phyloP scores from a whole-genome alignment of 1,140 invertebrate species.

The Nebria ingens region DNA sequence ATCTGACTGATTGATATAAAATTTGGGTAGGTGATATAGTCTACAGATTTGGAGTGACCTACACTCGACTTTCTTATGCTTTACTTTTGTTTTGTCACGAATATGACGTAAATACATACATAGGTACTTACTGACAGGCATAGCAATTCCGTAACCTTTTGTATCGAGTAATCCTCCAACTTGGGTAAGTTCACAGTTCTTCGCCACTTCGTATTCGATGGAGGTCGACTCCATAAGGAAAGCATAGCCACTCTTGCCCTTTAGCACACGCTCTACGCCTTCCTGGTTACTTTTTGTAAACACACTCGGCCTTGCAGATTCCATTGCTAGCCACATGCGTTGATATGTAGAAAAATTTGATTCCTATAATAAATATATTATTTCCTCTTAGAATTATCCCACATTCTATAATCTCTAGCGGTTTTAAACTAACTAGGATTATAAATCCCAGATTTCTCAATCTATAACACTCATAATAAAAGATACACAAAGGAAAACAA shows the following conservation, averaged over 20 bases:
- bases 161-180: slow-evolving; percentile 65
- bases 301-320: slow-evolving; percentile 65
- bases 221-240: slow-evolving; percentile 79
- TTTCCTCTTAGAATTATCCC: neutral
- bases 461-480: neutral
- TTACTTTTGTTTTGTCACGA: no score
- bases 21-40: neutral
- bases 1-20: neutral
- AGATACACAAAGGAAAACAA: neutral
- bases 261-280: slow-evolving; percentile 70
- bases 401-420: no score
- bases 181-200: slow-evolving; percentile 65
- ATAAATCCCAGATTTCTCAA: neutral
- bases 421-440: no score
- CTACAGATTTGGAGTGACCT: no score
- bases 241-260: slow-evolving; percentile 58
- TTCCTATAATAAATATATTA: slow-evolving; percentile 28
- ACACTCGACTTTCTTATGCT: no score
- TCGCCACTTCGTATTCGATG: slow-evolving; percentile 66
- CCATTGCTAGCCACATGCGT: slow-evolving; percentile 66
- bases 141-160: slow-evolving; percentile 74
- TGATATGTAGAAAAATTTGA: slow-evolving; percentile 62
- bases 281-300: slow-evolving; percentile 71
- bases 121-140: slow-evolving; percentile 52
- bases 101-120: no score